phyloP scores from a whole-genome alignment of 2,113 vertebrate genomes.

The Forbesichthys papilliferus region DNA sequence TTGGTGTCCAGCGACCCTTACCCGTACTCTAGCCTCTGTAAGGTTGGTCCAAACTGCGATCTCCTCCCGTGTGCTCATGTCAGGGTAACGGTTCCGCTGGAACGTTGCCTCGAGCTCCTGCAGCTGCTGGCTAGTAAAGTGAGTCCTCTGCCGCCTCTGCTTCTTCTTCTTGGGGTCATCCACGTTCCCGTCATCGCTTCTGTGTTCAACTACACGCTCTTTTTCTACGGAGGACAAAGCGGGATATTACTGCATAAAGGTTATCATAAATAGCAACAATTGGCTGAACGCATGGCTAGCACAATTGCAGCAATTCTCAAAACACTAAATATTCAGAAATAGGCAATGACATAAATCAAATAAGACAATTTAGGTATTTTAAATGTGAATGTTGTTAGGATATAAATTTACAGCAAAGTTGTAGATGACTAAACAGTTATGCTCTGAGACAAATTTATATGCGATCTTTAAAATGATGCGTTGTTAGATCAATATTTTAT shows the following conservation, averaged over 20 bases:
- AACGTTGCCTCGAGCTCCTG: constrained; percentile 98
- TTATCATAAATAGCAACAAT: background rate
- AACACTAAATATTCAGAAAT: background rate
- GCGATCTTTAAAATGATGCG: background rate
- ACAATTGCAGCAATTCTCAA: background rate
- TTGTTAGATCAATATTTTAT: constrained; percentile 29
- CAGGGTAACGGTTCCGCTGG: constrained; percentile 96
- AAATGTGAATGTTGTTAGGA: too few species aligned
- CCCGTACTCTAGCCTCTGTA: constrained; percentile 95
- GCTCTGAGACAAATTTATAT: constrained; percentile 12
- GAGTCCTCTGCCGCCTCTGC: constrained; percentile 92
- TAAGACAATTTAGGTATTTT: too few species aligned
- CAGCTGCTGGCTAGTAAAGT: constrained; percentile 97
- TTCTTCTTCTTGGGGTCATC: constrained; percentile 98
- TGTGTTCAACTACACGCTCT: constrained; percentile 81
- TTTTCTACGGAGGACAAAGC: constrained; percentile 78
- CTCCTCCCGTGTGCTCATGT: constrained; percentile 98
- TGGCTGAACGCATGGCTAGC: too few species aligned
- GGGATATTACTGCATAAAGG: background rate
- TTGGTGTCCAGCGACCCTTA: constrained; percentile 67
- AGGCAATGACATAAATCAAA: too few species aligned
- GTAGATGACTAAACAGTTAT: constrained; percentile 4
- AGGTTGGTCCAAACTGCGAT: constrained; percentile 99
- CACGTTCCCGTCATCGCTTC: constrained; percentile 83
- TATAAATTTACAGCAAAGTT: constrained; percentile 42